phyloP scores from a whole-genome alignment of 2,113 vertebrate genomes.

The Spea bombifrons region DNA sequence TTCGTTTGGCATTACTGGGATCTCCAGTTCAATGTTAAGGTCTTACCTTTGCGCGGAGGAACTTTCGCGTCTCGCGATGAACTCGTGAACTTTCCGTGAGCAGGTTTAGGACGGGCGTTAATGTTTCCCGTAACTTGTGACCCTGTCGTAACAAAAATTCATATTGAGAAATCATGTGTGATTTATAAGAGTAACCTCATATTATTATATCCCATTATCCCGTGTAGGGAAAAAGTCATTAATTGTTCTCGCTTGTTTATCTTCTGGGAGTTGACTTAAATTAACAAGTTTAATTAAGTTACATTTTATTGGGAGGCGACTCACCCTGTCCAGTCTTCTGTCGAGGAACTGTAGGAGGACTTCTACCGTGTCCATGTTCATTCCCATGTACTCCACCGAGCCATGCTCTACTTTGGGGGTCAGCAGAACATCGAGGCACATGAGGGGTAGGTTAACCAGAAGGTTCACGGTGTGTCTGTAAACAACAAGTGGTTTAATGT shows the following conservation, averaged over 20 bases:
- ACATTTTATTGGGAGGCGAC: not conserved
- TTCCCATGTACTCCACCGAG: slow-evolving; percentile 61
- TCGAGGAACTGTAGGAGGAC: slow-evolving; percentile 56
- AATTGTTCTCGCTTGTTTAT: too few species aligned
- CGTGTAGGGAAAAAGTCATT: too few species aligned
- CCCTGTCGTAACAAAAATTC: slow-evolving; percentile 53
- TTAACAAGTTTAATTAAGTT: too few species aligned
- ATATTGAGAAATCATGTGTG: not conserved
- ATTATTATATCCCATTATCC: too few species aligned
- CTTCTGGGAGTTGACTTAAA: too few species aligned
- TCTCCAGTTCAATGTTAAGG: not conserved
- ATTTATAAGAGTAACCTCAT: too few species aligned
- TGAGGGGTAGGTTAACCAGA: slow-evolving; percentile 59
- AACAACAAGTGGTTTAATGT: not conserved
- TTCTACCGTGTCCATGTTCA: slow-evolving; percentile 76
- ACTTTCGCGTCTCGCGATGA: slow-evolving; percentile 70
- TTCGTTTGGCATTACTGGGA: too few species aligned
- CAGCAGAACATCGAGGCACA: slow-evolving; percentile 73
- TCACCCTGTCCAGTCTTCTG: slow-evolving; percentile 48
- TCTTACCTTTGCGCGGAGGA: slow-evolving; percentile 58
- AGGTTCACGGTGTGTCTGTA: slow-evolving; percentile 58
- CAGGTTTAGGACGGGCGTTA: slow-evolving; percentile 73
- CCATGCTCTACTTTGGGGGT: slow-evolving; percentile 50
- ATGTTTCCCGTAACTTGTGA: slow-evolving; percentile 68
- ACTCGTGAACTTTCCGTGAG: slow-evolving; percentile 73